Evolutionary conservation across 2,797 vertebrate genomes (phyloP).

Genomic region (Lerista edwardsae): DNA sequence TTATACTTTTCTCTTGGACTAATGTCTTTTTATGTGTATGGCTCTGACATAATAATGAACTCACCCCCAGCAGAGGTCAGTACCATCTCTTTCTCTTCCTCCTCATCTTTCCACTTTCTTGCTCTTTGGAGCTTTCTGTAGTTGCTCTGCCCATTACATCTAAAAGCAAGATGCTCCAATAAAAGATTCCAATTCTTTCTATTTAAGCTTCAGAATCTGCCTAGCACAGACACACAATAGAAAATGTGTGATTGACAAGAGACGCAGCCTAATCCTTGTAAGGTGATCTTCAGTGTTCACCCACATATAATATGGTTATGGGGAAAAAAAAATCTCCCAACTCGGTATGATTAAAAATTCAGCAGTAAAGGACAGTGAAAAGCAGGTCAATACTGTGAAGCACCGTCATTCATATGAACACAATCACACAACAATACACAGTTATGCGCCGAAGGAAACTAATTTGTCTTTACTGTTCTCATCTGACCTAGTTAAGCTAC

Average conservation of each 20-base stretch:
- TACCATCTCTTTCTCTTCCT: too few relatives aligned
- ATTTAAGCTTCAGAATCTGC: neutral
- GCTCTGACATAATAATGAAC: too few relatives aligned
- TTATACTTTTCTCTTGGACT: too few relatives aligned
- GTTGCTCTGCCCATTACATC: neutral
- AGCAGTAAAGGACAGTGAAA: conserved; percentile 8
- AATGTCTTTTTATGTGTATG: too few relatives aligned
- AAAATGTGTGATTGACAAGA: neutral
- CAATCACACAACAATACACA: neutral
- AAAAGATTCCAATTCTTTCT: neutral
- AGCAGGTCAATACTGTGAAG: neutral
- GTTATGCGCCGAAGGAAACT: neutral
- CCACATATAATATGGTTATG: neutral
- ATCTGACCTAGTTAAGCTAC: neutral
- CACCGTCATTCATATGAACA: conserved; percentile 22
- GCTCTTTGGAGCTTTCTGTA: neutral
- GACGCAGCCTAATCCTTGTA: neutral
- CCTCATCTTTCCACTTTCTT: neutral
- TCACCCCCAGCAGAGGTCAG: too few relatives aligned
- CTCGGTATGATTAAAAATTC: conserved; percentile 11
- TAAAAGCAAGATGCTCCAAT: neutral
- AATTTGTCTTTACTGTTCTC: conserved; percentile 5
- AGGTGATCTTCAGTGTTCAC: neutral
- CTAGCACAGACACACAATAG: neutral
- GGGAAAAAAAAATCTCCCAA: neutral